Evolutionary conservation across 2,113 vertebrate genomes (phyloP).

Genomic region (Opisthocomus hoazin): DNA sequence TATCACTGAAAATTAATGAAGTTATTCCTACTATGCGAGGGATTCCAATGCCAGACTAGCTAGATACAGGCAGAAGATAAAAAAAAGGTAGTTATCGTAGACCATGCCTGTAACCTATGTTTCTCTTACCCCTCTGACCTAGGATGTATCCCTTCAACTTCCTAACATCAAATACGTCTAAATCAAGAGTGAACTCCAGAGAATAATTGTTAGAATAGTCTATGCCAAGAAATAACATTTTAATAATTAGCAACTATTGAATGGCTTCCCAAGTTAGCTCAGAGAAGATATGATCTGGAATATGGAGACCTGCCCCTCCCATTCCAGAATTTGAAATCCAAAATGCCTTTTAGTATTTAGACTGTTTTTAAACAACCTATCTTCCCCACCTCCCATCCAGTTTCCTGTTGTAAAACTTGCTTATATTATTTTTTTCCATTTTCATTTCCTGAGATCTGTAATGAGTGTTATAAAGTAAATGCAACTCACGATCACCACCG

Average conservation of each 20-base stretch:
- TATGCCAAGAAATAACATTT: not conserved
- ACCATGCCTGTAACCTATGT: not conserved
- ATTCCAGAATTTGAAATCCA: not conserved
- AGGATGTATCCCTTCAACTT: not conserved
- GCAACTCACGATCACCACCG: not conserved
- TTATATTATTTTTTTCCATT: not conserved
- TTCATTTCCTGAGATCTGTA: not conserved
- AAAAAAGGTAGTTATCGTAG: not conserved
- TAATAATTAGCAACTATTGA: not conserved
- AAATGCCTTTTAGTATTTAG: not conserved
- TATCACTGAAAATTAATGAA: not conserved
- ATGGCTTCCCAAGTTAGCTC: not conserved
- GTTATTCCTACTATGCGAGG: not conserved
- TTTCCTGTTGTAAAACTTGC: not conserved
- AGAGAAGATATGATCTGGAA: not conserved
- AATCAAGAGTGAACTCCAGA: not conserved
- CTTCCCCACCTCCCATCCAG: too few species aligned
- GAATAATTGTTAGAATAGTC: not conserved
- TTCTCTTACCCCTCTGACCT: not conserved
- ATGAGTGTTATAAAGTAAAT: not conserved
- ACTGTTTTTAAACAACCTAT: not conserved
- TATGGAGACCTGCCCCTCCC: not conserved
- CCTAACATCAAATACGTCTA: not conserved
- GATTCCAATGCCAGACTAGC: not conserved
- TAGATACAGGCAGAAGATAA: not conserved